phyloP scores from a whole-genome alignment of 2,797 vertebrate genomes.

The Gymnoscopelus braueri region DNA sequence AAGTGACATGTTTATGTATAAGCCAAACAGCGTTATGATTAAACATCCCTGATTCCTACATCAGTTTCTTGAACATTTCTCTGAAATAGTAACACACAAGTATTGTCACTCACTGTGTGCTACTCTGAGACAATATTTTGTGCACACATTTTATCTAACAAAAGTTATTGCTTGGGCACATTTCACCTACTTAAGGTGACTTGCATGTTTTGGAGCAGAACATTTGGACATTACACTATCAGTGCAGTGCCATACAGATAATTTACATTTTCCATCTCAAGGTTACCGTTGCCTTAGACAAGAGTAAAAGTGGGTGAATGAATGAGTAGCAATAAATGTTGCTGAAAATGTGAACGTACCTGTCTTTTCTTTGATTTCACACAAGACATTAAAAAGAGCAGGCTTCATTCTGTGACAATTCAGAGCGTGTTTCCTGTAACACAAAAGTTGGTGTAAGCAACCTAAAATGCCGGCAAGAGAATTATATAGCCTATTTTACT shows the following conservation, averaged over 20 bases:
- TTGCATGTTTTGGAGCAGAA: neutral
- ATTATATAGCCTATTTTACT: neutral
- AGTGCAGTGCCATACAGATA: neutral
- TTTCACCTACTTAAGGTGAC: neutral
- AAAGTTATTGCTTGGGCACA: neutral
- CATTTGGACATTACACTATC: neutral
- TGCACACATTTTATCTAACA: neutral
- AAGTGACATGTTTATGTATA: slow-evolving; percentile 57
- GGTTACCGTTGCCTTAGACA: neutral
- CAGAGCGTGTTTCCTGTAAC: slow-evolving; percentile 95
- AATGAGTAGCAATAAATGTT: neutral
- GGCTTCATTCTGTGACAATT: slow-evolving; percentile 99
- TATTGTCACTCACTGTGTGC: slow-evolving; percentile 11
- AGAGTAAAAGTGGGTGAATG: neutral
- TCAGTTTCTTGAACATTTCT: slow-evolving; percentile 20
- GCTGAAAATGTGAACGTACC: slow-evolving; percentile 77
- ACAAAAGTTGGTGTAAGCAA: slow-evolving; percentile 45
- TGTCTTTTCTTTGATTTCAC: slow-evolving; percentile 99
- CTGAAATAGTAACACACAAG: slow-evolving; percentile 34
- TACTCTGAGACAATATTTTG: slow-evolving; percentile 1
- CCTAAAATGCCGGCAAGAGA: neutral
- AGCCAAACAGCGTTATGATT: slow-evolving; percentile 51
- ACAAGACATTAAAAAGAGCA: slow-evolving; percentile 97
- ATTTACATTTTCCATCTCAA: neutral
- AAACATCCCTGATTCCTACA: slow-evolving; percentile 16